These are phyloP conservation scores for Montipora efflorescens DNA, from an alignment of 64 coral and sea anemone species.

Conservation along the genomic window DNA sequence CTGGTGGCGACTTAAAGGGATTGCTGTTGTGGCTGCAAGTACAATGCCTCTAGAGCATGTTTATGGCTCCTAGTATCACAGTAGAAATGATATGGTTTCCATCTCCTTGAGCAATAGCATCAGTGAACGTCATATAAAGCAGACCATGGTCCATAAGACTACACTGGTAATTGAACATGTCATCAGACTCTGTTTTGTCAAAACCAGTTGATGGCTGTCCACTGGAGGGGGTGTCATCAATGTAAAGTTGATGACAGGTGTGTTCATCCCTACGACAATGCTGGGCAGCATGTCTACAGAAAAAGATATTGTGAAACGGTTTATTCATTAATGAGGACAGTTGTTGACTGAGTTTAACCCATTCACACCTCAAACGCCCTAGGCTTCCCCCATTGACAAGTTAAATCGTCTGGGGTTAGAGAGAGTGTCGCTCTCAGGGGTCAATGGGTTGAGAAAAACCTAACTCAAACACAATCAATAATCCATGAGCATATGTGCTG, in stretches of 20 bases:
- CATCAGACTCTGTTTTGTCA: constrained; percentile 15
- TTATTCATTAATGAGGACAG: neutral
- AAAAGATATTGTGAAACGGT: neutral
- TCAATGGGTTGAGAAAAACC: no score
- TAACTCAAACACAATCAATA: no score
- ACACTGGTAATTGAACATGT: constrained; percentile 61
- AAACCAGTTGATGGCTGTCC: neutral
- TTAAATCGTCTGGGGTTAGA: no score
- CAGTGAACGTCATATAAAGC: constrained; percentile 43
- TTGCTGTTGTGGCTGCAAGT: constrained; percentile 22
- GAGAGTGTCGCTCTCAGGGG: no score
- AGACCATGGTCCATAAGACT: constrained; percentile 36
- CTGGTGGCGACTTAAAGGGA: constrained; percentile 50
- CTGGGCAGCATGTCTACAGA: constrained; percentile 24
- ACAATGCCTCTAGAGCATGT: constrained; percentile 67
- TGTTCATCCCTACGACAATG: constrained; percentile 43
- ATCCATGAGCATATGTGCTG: no score
- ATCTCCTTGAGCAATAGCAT: constrained; percentile 65
- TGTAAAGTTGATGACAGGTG: neutral
- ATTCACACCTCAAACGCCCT: neutral
- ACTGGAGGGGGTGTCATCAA: neutral
- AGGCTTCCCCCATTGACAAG: no score
- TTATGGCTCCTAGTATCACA: constrained; percentile 35
- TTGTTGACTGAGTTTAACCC: neutral
- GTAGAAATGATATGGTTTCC: constrained; percentile 55